Conservation (phyloP, 2,113 vertebrate species). For the Sinocyclocheilus grahami region DNA sequence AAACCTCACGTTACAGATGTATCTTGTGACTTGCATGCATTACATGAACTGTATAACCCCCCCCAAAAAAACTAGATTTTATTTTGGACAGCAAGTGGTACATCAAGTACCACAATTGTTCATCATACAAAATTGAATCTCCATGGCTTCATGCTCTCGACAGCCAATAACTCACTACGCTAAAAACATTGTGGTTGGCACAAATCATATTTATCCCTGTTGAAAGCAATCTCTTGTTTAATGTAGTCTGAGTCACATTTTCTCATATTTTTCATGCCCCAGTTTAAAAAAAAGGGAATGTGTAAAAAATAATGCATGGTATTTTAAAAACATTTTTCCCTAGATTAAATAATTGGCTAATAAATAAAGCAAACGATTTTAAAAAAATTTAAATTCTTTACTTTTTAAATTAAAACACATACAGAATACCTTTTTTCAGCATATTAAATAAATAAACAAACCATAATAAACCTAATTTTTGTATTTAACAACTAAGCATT, state of each 20-base stretch:
- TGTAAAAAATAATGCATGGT: neutral
- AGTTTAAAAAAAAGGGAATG: neutral
- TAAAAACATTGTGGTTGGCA: constrained; percentile 8
- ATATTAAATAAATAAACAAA: neutral
- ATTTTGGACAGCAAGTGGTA: neutral
- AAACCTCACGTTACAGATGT: constrained; percentile 56
- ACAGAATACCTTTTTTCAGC: neutral
- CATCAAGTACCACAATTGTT: neutral
- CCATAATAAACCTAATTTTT: neutral
- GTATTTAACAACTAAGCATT: neutral
- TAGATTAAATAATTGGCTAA: neutral
- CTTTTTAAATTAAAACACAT: neutral
- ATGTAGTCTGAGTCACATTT: neutral
- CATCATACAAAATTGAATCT: constrained; percentile 7
- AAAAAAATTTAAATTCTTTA: neutral
- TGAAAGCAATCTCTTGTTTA: constrained; percentile 7
- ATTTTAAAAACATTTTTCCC: neutral
- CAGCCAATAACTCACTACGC: neutral
- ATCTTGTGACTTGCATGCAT: neutral
- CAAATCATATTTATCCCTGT: constrained; percentile 7
- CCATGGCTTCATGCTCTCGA: neutral
- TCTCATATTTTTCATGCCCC: neutral
- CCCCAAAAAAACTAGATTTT: neutral
- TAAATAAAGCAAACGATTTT: neutral
- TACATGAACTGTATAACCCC: neutral